Conservation (phyloP, 2,888 invertebrate species). For the Baccha elongata region DNA sequence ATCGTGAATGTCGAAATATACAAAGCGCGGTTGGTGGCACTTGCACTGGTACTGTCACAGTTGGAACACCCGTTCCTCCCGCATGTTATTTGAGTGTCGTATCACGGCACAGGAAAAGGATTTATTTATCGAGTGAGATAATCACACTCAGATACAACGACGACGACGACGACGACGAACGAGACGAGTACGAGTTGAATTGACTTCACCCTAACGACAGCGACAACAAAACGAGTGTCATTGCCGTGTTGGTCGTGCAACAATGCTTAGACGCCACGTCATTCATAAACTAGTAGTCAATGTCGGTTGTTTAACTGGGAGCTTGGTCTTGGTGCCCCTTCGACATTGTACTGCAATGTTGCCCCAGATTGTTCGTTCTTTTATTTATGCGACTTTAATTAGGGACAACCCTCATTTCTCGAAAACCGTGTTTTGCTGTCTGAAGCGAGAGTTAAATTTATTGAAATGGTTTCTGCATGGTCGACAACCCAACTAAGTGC, state of each 20-base stretch:
- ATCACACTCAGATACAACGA: conserved; percentile 36
- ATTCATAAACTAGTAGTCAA: conserved; percentile 19
- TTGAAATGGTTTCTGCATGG: conserved; percentile 13
- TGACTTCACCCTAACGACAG: conserved; percentile 19
- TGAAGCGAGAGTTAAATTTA: conserved; percentile 36
- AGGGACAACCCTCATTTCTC: conserved; percentile 47
- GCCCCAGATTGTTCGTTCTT: conserved; percentile 52
- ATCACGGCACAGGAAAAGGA: conserved; percentile 52
- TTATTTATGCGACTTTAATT: conserved; percentile 62
- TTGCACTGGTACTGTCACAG: conserved; percentile 12
- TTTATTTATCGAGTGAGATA: conserved; percentile 66
- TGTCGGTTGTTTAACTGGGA: conserved; percentile 26
- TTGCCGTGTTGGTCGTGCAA: conserved; percentile 22
- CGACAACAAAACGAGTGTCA: conserved; percentile 7
- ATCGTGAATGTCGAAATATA: not conserved
- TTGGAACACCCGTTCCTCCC: conserved; percentile 28
- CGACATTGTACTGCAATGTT: conserved; percentile 32
- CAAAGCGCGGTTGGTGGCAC: conserved; percentile 12
- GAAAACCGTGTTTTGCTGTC: not conserved
- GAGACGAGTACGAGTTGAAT: conserved; percentile 30
- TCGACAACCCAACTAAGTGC: not conserved
- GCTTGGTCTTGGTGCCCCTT: not conserved
- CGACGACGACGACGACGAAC: conserved; percentile 1
- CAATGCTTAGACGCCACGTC: conserved; percentile 49
- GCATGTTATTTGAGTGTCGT: conserved; percentile 32